Base-by-base conservation (phyloP, 1,140 invertebrate genomes). In the Bombus fervidus region DNA sequence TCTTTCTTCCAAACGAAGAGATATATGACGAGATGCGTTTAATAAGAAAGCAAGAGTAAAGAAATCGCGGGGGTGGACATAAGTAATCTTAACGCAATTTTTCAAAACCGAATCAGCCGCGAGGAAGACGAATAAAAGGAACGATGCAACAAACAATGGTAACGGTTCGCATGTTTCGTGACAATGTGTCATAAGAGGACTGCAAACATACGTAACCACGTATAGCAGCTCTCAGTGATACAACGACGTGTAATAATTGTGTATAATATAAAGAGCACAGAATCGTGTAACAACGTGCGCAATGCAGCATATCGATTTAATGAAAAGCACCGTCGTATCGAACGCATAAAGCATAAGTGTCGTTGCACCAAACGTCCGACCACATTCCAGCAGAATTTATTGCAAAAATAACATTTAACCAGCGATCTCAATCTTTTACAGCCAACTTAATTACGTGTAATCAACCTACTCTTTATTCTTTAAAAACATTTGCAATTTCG, bases 241-340 rank as follows among this genome's bases (percentile, higher is more conserved):
- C 39, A 80, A 72, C 68, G 28, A 79, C 53, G 57, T 72, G 78
- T 71, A 85, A 85, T 85, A 85, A 85, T 85, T 80, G 77, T 85
- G 68, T 80, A 72, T 80, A 72, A 79, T 64, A 72, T 85, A 85
- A 85, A 85, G 83, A 80, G 83, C 83, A 80, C 66, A 85, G 83
- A 85, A 85, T 85, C 83, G 83, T 80, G 77, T 85, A 85, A 85
- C 77, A 72, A 85, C 57, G 77, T 85, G 83, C 83, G 83, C 83
- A 85, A 85, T 85, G 83, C 83, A 84, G 83, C 83, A 84, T 84
- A 84, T 84, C 83, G 83, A 84, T 84, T 84, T 84, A 84, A 84
- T 84, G 83, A 84, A 84, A 80, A 84, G 53, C 68, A 57, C n/a
- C 66, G 76, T 69, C 41, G 76, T 41, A 80, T 84, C 83, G 83